Conservation (phyloP, 2,797 vertebrate species). For the Aselliscus stoliczkanus region DNA sequence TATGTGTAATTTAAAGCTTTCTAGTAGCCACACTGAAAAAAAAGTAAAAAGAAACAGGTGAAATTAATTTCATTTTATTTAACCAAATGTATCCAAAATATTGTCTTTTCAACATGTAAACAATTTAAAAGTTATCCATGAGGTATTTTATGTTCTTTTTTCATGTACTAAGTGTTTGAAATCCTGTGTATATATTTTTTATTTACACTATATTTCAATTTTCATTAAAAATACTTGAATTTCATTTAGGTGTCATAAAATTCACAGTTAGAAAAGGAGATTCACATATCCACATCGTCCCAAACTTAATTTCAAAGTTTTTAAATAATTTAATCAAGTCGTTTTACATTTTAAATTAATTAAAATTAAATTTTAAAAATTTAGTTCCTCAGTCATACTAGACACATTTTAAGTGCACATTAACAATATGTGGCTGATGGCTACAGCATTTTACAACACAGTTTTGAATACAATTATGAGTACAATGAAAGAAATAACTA, state of each 20-base stretch:
- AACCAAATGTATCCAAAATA: neutral
- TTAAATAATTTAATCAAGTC: neutral
- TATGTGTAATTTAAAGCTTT: neutral
- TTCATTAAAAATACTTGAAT: neutral
- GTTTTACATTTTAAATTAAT: neutral
- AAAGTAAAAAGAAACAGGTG: neutral
- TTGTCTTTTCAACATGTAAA: neutral
- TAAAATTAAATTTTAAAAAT: neutral
- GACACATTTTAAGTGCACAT: neutral
- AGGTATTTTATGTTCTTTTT: neutral
- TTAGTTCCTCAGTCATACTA: neutral
- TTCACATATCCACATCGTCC: neutral
- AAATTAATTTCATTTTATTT: neutral
- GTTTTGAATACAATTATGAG: neutral
- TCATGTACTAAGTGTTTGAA: neutral
- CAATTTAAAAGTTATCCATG: neutral
- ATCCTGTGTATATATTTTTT: neutral
- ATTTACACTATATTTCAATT: neutral
- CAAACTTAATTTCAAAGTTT: conserved; percentile 4
- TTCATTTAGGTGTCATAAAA: conserved; percentile 35
- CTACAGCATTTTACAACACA: neutral
- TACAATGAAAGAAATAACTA: neutral
- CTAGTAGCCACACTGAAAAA: neutral
- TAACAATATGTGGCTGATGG: neutral
- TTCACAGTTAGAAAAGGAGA: neutral